A percentile compares a stretch with the other conserved stretches of the same genome.
Conservation (phyloP, 1,140 invertebrate genomes). For the Musca vetustissima region DNA sequence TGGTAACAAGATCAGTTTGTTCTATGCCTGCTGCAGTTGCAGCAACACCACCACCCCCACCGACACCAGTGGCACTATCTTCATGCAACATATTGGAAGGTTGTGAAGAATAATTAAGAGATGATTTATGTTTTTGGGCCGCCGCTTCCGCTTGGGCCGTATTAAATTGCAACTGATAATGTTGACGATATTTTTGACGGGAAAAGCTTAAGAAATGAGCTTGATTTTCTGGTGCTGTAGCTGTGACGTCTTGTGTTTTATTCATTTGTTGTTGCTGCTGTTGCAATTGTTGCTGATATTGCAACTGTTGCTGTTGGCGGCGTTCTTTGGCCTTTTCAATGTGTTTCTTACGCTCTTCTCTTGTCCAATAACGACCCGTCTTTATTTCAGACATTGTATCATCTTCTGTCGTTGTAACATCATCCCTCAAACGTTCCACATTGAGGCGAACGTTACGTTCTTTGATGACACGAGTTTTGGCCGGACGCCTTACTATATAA, state of each 20-base stretch:
- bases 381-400: slow-evolving; percentile 81
- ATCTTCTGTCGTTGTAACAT: slow-evolving; percentile 75
- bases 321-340: slow-evolving; percentile 70
- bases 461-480: slow-evolving; percentile 59
- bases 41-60: too few relatives aligned
- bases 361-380: slow-evolving; percentile 78
- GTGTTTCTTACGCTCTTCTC: slow-evolving; percentile 77
- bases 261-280: slow-evolving; percentile 31
- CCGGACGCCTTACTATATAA: slow-evolving; percentile 75
- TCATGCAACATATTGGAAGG: too few relatives aligned
- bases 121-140: too few relatives aligned
- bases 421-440: slow-evolving; percentile 64
- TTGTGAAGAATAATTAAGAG: too few relatives aligned
- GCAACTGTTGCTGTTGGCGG: slow-evolving; percentile 60
- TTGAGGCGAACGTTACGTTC: slow-evolving; percentile 57
- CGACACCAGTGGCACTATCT: too few relatives aligned
- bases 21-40: too few relatives aligned
- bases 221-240: neutral
- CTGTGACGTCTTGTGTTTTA: neutral
- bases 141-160: neutral
- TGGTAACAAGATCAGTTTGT: too few relatives aligned
- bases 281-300: slow-evolving; percentile 38
- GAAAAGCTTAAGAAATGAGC: neutral
- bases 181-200: slow-evolving; percentile 7
- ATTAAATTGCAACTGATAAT: slow-evolving; percentile 27